Evolutionary conservation across 92 coral and sea anemone genomes (phyloP), one percentile per base, ranked within the genome.

Genomic region (Blastomussa wellsi): DNA sequence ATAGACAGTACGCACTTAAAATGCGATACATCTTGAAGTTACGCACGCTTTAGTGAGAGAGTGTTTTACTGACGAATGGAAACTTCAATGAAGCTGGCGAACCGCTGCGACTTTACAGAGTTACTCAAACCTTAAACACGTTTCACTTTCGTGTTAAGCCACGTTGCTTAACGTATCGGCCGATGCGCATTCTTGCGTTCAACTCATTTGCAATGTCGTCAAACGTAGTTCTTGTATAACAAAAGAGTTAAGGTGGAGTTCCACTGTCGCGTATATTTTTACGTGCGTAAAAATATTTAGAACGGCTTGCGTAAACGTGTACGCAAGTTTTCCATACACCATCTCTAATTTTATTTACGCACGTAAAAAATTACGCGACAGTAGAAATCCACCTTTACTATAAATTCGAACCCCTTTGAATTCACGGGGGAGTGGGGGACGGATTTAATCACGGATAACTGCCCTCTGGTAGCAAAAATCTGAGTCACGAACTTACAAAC

Each of bases 151-250:
- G 86, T 39, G 86, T 82, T 71, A 5, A 53, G 86, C 86, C 86
- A 82, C 86, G 86, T 82, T 7, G 69, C 65, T 49, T 24, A 22
- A 14, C 28, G 42, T 71, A 82, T 82, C 66, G 78, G 86, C 70
- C 17, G 86, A 71, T 33, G 86, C 10, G 86, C 70, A 29, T 33
- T 82, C 86, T 82, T 24, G 70, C 86, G 78, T 82, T 67, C 41
- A 79, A 44, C 67, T n/a, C 47, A 52, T 51, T 66, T 70, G 47
- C 69, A 70, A 70, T 71, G 86, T 71, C 78, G 78, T 82, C 86
- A 82, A 72, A 37, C 62, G 16, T 11, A 8, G 8, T 39, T 6
- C n/a, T 8, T 71, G 14, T n/a, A 28, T n/a, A 82, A 33, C 74
- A 68, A 68, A 68, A 68, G 74, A 22, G n/a, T 17, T n/a, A n/a